A percentile compares a stretch with the other conserved stretches of the same genome.
These are phyloP conservation scores for Lasioglossum lativentre DNA, from an alignment of 2,888 invertebrate species.

Conservation along the genomic window DNA sequence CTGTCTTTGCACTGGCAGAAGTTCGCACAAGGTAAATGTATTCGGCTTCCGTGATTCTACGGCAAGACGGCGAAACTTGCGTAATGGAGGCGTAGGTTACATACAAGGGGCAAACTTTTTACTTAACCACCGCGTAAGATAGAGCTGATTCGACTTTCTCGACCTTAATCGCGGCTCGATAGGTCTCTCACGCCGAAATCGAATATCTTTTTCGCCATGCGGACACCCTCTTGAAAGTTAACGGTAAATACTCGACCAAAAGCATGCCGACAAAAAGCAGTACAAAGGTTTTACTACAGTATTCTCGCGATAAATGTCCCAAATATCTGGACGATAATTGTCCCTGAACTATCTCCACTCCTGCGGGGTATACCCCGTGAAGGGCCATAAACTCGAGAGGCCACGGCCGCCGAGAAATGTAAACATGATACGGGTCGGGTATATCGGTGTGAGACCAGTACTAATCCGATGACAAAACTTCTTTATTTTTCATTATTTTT, in stretches of 20 bases:
- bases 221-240: not conserved
- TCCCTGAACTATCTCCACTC: too few species aligned
- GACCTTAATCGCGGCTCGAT: slow-evolving; percentile 4
- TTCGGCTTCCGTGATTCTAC: slow-evolving; percentile 32
- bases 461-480: too few species aligned
- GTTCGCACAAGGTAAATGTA: slow-evolving; percentile 47
- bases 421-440: too few species aligned
- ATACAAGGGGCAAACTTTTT: slow-evolving; percentile 57
- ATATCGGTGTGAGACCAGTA: too few species aligned
- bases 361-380: too few species aligned
- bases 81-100: slow-evolving; percentile 39
- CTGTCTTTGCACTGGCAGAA: slow-evolving; percentile 23
- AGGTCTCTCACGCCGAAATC: not conserved
- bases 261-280: not conserved
- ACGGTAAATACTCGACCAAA: not conserved
- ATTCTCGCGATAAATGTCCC: too few species aligned
- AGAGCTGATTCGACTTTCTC: slow-evolving; percentile 20
- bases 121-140: slow-evolving; percentile 43
- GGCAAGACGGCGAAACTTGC: slow-evolving; percentile 50
- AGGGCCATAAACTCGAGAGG: too few species aligned
- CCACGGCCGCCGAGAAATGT: too few species aligned
- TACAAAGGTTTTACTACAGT: not conserved
- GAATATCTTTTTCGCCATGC: not conserved
- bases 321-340: too few species aligned
- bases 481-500: too few species aligned